Percentiles rank a stretch among this genome's conserved stretches.
Evolutionary conservation across 2,113 vertebrate genomes (phyloP).

Genomic region (Psilopogon haemacephalus): DNA sequence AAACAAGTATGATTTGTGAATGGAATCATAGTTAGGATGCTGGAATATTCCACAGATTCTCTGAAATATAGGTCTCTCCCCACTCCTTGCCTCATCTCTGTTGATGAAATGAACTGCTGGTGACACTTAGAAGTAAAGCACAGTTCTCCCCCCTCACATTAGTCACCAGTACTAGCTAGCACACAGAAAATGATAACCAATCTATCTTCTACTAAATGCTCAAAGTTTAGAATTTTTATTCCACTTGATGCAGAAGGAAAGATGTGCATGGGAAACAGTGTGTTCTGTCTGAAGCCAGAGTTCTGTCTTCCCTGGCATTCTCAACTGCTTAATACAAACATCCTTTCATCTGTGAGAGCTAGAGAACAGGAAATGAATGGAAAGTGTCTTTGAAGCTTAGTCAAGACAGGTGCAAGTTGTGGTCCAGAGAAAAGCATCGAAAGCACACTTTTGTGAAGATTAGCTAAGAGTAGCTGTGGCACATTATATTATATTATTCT

Average conservation of each 20-base stretch:
- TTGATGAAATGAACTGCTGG: neutral
- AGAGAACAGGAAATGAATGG: neutral
- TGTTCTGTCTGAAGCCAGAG: neutral
- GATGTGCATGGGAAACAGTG: neutral
- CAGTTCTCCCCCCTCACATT: neutral
- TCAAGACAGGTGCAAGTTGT: neutral
- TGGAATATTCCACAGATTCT: neutral
- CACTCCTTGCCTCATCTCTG: neutral
- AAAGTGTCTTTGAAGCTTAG: neutral
- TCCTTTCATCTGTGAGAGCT: neutral
- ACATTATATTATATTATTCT: neutral
- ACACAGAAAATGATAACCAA: neutral
- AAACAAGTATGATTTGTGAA: neutral
- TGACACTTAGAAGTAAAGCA: neutral
- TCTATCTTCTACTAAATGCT: neutral
- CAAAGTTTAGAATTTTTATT: neutral
- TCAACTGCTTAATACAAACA: neutral
- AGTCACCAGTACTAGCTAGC: neutral
- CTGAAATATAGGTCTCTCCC: neutral
- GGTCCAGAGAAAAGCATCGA: neutral
- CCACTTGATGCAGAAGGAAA: neutral
- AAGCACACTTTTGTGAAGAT: neutral
- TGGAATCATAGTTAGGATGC: neutral
- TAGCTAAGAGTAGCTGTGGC: neutral
- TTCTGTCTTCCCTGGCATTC: neutral